These are phyloP conservation scores for Danio choprae DNA, from an alignment of 2,797 vertebrate species.

Conservation along the genomic window DNA sequence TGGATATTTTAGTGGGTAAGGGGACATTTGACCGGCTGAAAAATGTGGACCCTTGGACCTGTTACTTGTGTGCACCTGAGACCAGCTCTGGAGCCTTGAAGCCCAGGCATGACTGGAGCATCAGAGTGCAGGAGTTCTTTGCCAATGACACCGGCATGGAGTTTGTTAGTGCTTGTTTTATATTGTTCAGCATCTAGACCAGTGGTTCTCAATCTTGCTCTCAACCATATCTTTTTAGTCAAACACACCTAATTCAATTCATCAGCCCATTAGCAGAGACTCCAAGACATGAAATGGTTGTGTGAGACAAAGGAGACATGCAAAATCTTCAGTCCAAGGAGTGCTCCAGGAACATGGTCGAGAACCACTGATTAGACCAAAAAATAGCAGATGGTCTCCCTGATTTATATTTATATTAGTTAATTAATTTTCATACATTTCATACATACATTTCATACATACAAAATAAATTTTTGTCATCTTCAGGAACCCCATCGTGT, in stretches of 20 bases:
- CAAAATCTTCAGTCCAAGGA: too few relatives aligned
- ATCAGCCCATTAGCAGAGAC: too few relatives aligned
- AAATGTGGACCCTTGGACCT: constrained; percentile 91
- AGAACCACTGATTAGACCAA: too few relatives aligned
- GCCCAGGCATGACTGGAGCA: constrained; percentile 87
- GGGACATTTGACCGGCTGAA: constrained; percentile 81
- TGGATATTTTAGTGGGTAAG: constrained; percentile 84
- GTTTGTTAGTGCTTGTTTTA: constrained; percentile 76
- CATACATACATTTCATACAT: too few relatives aligned
- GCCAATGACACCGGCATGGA: constrained; percentile 85
- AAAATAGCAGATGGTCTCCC: neutral
- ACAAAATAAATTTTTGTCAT: constrained; percentile 43
- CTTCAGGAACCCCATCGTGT: constrained; percentile 88
- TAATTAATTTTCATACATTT: too few relatives aligned
- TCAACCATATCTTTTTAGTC: too few relatives aligned
- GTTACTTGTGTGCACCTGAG: constrained; percentile 88
- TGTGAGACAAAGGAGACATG: too few relatives aligned
- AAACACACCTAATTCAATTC: too few relatives aligned
- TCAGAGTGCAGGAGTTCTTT: constrained; percentile 88
- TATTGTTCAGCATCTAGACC: neutral
- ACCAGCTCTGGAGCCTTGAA: constrained; percentile 76
- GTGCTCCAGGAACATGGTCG: too few relatives aligned
- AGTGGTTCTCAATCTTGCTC: too few relatives aligned
- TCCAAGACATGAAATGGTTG: too few relatives aligned
- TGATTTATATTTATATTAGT: neutral